phyloP scores from a whole-genome alignment of 2,113 vertebrate genomes.

The Rhinolophus ferrumequinum region DNA sequence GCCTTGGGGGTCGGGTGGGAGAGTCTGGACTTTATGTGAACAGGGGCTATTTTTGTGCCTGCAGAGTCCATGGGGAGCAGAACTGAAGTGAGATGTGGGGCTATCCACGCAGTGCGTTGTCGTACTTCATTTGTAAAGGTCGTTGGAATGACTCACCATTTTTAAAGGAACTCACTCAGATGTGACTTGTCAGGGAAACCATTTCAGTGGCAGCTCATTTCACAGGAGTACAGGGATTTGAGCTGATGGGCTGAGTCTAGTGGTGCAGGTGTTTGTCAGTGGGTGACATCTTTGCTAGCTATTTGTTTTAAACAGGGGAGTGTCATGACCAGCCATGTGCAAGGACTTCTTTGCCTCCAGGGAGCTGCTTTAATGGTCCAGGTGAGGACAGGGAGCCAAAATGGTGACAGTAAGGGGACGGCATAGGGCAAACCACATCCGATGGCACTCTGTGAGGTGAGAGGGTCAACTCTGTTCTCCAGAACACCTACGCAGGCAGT shows the following conservation, averaged over 20 bases:
- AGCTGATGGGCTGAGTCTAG: rapidly evolving
- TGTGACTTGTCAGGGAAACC: rapidly evolving
- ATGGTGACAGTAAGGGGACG: rapidly evolving
- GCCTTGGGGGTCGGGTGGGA: background rate
- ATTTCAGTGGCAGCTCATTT: rapidly evolving
- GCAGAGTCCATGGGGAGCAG: rapidly evolving
- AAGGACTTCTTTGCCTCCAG: too few relatives aligned
- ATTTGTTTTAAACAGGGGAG: background rate
- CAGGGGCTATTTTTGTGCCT: background rate
- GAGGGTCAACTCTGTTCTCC: background rate
- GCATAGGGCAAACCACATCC: rapidly evolving
- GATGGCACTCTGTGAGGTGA: background rate
- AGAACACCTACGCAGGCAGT: background rate
- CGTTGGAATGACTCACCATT: rapidly evolving
- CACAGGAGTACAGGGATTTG: rapidly evolving
- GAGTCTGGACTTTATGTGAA: background rate
- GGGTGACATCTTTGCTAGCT: rapidly evolving
- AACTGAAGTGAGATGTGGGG: background rate
- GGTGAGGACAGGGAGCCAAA: rapidly evolving
- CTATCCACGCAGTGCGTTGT: background rate
- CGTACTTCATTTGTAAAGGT: background rate
- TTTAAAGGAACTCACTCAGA: background rate
- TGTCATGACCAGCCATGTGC: too few relatives aligned
- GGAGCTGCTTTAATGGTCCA: too few relatives aligned
- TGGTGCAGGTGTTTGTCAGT: rapidly evolving